Conservation (phyloP, 2,888 invertebrate species). For the Dynastes grantii region DNA sequence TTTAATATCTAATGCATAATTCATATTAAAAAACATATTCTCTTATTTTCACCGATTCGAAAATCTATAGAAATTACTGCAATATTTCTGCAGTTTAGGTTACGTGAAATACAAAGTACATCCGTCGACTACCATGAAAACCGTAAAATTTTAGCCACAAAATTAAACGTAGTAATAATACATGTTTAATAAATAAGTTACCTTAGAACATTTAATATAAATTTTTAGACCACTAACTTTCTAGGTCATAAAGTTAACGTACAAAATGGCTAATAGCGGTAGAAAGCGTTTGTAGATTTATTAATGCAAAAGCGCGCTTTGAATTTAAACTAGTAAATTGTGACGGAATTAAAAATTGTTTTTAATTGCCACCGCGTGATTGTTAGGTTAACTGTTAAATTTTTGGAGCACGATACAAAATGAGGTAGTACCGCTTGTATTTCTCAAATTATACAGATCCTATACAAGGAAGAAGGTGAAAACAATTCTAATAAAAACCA, state of each 20-base stretch:
- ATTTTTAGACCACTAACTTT: constrained; percentile 32
- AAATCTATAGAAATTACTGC: too few species aligned
- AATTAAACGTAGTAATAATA: not conserved
- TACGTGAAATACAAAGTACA: not conserved
- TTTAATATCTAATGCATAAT: too few species aligned
- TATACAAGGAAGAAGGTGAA: not conserved
- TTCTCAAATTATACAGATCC: not conserved
- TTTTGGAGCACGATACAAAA: constrained; percentile 27
- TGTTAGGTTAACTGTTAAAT: constrained; percentile 34
- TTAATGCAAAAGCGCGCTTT: not conserved
- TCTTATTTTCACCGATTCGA: too few species aligned
- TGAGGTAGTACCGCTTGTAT: not conserved
- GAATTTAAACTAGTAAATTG: constrained; percentile 4
- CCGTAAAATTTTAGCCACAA: not conserved
- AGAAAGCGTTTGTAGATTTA: constrained; percentile 36
- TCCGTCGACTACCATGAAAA: not conserved
- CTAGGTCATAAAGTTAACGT: constrained; percentile 28
- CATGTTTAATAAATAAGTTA: constrained; percentile 35
- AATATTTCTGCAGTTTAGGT: too few species aligned
- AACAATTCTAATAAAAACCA: not conserved
- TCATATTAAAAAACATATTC: too few species aligned
- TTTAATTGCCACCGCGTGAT: constrained; percentile 20
- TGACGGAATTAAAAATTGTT: constrained; percentile 21
- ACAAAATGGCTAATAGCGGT: constrained; percentile 20
- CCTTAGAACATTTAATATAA: constrained; percentile 21